phyloP scores from a whole-genome alignment of 2,113 vertebrate genomes.

The Pluvialis apricaria region DNA sequence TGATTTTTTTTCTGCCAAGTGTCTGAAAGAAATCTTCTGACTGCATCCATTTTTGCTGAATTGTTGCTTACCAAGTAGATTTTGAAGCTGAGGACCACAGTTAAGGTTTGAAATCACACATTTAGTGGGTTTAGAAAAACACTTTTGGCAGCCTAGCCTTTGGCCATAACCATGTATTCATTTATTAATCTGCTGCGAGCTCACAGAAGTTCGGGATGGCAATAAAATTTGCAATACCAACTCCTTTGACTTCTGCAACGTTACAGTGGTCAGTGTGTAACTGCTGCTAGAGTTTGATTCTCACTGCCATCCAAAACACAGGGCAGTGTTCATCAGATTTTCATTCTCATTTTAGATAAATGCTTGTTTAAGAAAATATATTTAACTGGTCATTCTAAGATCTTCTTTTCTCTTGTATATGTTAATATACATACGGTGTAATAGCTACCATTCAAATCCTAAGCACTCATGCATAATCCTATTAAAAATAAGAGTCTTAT shows the following conservation, averaged over 20 bases:
- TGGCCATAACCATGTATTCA: neutral
- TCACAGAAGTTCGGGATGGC: neutral
- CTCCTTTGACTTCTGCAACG: neutral
- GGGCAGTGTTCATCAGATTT: neutral
- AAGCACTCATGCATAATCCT: neutral
- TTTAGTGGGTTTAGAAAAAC: neutral
- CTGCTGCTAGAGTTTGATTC: neutral
- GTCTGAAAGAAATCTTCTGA: neutral
- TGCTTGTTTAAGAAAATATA: neutral
- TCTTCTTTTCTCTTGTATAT: neutral
- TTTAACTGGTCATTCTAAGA: neutral
- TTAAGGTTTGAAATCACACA: neutral
- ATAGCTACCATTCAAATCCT: neutral
- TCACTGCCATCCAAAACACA: neutral
- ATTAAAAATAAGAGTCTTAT: neutral
- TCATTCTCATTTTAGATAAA: neutral
- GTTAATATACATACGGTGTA: neutral
- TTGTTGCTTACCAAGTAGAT: neutral
- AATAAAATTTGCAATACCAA: neutral
- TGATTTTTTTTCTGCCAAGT: neutral
- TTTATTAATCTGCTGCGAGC: neutral
- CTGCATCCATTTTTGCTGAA: neutral
- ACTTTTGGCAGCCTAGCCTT: neutral
- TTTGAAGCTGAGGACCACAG: neutral
- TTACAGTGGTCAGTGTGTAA: neutral